Conservation (phyloP, 2,113 vertebrate genomes). For the Plecotus auritus region DNA sequence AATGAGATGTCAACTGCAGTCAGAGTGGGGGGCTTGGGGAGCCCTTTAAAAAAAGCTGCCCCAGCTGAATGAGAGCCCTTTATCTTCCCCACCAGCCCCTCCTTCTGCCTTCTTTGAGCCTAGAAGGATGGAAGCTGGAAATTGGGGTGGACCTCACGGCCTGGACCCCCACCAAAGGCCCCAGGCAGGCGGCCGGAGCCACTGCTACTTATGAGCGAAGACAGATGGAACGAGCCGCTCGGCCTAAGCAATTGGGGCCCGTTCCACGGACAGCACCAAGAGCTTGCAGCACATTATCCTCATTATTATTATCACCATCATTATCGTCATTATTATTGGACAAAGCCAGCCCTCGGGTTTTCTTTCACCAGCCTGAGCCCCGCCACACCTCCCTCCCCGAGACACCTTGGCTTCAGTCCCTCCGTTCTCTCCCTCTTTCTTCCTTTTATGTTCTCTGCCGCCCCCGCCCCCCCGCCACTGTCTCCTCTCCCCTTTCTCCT, state of each 20-base stretch:
- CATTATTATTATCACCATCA: not conserved
- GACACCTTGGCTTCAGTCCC: not conserved
- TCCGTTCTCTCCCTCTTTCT: not conserved
- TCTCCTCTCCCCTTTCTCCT: constrained; percentile 68
- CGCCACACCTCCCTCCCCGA: not conserved
- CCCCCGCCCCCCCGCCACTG: not conserved
- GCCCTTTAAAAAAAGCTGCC: too few relatives aligned
- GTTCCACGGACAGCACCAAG: not conserved
- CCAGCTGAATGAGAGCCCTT: accelerated
- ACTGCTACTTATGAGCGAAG: accelerated
- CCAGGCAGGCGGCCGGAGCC: not conserved
- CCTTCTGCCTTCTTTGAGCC: not conserved
- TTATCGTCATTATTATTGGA: not conserved
- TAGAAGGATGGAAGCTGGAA: not conserved
- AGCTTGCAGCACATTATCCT: accelerated
- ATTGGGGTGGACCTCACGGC: accelerated
- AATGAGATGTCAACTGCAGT: not conserved
- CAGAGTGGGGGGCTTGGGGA: accelerated
- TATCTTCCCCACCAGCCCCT: not conserved
- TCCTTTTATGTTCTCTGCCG: not conserved
- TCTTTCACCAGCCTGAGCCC: not conserved
- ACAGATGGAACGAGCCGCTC: not conserved
- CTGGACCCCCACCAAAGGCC: not conserved
- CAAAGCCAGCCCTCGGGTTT: not conserved
- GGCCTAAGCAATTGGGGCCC: accelerated